Base-by-base conservation (phyloP, 2,797 vertebrate genomes). In the Lagorchestes hirsutus region DNA sequence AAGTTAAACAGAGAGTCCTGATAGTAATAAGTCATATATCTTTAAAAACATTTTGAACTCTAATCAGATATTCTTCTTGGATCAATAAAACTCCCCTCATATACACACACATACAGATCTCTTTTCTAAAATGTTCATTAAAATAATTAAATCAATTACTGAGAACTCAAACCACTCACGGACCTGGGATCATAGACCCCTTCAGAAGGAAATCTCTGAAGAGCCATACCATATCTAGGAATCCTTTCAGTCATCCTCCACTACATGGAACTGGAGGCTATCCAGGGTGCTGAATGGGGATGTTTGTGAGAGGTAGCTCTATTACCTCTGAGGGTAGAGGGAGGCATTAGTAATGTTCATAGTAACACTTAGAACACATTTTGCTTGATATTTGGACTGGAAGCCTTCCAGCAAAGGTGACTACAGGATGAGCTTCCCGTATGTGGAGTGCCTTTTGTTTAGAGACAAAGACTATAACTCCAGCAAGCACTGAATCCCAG, bases 81-180 rank as follows among this genome's bases (percentile, higher is more conserved):
- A 62, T 90, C 56, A 74, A 59, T 28, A 29, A 90, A 55, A 40
- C 93, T 1, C 28, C 46, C 16, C 67, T 50, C 9, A 50, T 27
- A 87, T 9, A 87, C 40, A 87, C 24, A 87, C 40, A 27, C 40
- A 82, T n/a, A 74, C 67, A 82, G 18, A 40, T 10, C 52, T 91
- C 52, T 56, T 0, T 90, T 94, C 28, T 4, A 5, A 52, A 31
- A 28, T 91, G 46, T 92, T 92, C 87, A 57, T 93, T 92, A 93
- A 90, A 67, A 92, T 28, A 91, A 93, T 90, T 57, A 95, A 57
- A 92, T 92, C 96, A 90, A 58, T 95, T 74, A 57, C 54, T 13
- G 55, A 54, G 58, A 34, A 87, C 9, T 87, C 40, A 50, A 87
- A 87, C 24, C 40, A 87, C 22, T 87, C 40, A 50, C 28, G 74